Evolutionary conservation across 2,113 vertebrate species (phyloP).

Genomic region (Urocitellus parryii): DNA sequence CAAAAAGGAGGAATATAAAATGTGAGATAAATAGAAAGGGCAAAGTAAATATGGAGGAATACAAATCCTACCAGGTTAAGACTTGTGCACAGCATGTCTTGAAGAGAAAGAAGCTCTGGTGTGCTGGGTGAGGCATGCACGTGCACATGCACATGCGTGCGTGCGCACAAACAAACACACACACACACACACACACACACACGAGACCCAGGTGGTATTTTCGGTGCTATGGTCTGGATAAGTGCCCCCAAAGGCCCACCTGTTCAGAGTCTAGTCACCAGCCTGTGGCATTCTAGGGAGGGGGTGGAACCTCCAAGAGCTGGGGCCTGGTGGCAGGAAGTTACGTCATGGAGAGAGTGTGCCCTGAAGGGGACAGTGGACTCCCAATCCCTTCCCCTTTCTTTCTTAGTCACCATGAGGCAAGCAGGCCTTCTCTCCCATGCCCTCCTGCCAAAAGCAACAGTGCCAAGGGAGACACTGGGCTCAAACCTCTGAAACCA

Average conservation of each 20-base stretch:
- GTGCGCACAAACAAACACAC: too few relatives aligned
- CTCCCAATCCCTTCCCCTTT: neutral
- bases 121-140: rapidly evolving
- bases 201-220: too few relatives aligned
- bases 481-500: too few relatives aligned
- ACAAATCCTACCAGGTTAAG: neutral
- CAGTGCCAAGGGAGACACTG: neutral
- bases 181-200: neutral
- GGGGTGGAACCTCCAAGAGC: neutral
- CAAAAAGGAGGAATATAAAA: neutral
- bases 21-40: neutral
- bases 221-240: neutral
- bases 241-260: neutral
- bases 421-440: neutral
- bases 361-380: neutral
- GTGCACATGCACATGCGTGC: too few relatives aligned
- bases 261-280: neutral
- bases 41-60: neutral
- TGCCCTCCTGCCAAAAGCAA: neutral
- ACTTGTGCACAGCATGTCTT: neutral
- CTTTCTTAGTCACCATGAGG: neutral
- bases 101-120: neutral
- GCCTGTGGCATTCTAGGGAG: too few relatives aligned
- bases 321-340: neutral
- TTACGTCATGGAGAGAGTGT: neutral